Conservation (phyloP, 1,140 invertebrate genomes). For the Papilio xuthus region DNA sequence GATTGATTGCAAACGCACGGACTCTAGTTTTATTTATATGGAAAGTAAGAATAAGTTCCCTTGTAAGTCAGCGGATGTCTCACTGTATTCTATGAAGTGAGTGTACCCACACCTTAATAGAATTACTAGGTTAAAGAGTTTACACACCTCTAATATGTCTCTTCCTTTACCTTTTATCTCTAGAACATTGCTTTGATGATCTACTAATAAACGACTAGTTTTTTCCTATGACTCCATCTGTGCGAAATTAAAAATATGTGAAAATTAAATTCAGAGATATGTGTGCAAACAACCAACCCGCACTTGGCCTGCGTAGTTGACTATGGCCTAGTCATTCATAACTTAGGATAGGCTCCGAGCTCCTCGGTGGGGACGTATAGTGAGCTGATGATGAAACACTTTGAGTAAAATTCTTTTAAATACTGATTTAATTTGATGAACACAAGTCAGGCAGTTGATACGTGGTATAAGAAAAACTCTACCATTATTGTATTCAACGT, state of each 20-base stretch:
- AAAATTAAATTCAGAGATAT: no score
- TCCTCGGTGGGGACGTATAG: no score
- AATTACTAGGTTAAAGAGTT: background rate
- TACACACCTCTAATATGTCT: background rate
- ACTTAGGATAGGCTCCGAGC: no score
- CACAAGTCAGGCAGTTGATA: background rate
- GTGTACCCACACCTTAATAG: background rate
- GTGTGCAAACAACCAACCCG: no score
- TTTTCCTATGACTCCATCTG: no score
- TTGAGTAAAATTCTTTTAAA: no score
- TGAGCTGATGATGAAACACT: no score
- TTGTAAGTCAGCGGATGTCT: background rate
- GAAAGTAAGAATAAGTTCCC: constrained; percentile 2
- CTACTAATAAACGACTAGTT: no score
- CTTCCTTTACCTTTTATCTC: background rate
- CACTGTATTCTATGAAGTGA: background rate
- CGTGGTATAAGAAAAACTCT: background rate
- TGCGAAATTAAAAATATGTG: no score
- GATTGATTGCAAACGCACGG: background rate
- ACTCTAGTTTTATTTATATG: background rate
- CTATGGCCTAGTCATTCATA: no score
- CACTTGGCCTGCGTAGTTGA: no score
- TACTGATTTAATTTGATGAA: background rate
- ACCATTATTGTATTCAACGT: constrained; percentile 14
- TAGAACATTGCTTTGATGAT: background rate